Evolutionary conservation across 2,113 vertebrate species (phyloP), one percentile per base, ranked within the genome.

Genomic region (Gila orcuttii): DNA sequence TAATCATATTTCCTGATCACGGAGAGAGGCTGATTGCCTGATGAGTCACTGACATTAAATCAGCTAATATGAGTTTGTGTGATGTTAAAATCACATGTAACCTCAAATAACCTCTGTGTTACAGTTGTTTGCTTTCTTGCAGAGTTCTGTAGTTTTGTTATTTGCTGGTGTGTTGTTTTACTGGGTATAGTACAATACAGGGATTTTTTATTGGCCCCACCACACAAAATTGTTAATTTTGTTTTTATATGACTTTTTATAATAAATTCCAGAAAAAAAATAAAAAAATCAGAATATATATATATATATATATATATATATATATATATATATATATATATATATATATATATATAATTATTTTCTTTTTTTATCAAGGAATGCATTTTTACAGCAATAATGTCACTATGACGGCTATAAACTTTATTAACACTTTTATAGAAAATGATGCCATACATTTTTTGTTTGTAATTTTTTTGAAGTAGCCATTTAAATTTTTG

Each of bases 1-100:
- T 19, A 83, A 57, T 71, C 81, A 83, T 68, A 71, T 83, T 83
- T 83, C 71, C 64, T 55, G 45, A 55, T 45, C 31, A 33, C 0
- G 0, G 81, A 69, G 59, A 80, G 62, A 71, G 81, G 21, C n/a
- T 81, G 28, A 81, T 81, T 71, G 31, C 21, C 52, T 31, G 10
- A 50, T 80, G 66, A 71, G 33, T 62, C 71, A 36, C 10, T 75
- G 52, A 52, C 60, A 45, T 85, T 23, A 25, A 45, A 79, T 73
- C 66, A 77, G 62, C 47, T 82, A 69, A 71, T 73, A 55, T 55
- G 62, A 83, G 36, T 85, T n/a, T 21, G 11, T 25, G 55, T 11
- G 10, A 60, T 23, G 21, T 68, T 75, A 23, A 60, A 57, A 66
- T 36, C 68, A 25, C 13, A 23, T 69, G 33, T 78, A 42, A 42